A percentile compares a stretch with the other conserved stretches of the same genome.
phyloP scores from a whole-genome alignment of 2,113 vertebrate species.

The Oncorhynchus clarkii region DNA sequence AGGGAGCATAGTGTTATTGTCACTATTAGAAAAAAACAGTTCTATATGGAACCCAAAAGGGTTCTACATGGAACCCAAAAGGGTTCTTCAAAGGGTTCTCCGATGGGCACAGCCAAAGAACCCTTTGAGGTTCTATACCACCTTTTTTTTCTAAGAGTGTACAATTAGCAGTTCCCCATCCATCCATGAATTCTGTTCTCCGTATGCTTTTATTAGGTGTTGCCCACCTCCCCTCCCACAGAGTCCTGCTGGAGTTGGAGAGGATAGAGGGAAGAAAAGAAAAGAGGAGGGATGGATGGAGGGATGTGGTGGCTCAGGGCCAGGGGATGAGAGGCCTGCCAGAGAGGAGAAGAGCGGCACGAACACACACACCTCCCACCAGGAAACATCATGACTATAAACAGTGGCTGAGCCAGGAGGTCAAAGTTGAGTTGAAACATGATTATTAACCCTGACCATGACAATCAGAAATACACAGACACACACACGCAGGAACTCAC shows the following conservation, averaged over 20 bases:
- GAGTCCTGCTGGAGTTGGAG: conserved; percentile 28
- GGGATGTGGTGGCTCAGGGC: background rate
- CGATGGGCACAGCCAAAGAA: too few species aligned
- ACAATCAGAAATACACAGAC: conserved; percentile 40
- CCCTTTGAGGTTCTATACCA: too few species aligned
- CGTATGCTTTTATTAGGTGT: conserved; percentile 59
- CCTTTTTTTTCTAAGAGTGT: too few species aligned
- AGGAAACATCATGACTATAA: background rate
- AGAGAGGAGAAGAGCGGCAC: background rate
- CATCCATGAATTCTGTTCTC: conserved; percentile 40
- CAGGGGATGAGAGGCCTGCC: background rate
- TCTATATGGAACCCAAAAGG: too few species aligned
- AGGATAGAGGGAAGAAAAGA: conserved; percentile 1
- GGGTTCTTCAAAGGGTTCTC: too few species aligned
- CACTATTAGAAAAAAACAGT: too few species aligned
- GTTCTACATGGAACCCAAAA: too few species aligned
- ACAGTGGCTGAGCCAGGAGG: background rate
- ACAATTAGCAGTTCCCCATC: conserved; percentile 47
- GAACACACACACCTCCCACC: conserved; percentile 6
- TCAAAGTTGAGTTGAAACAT: conserved; percentile 51
- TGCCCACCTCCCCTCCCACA: conserved; percentile 45
- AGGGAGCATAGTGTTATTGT: conserved; percentile 32
- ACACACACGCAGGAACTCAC: background rate
- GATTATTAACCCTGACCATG: conserved; percentile 61
- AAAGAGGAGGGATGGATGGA: background rate